phyloP scores from a whole-genome alignment of 1,140 invertebrate genomes.

The Drosophila nigrodunni region DNA sequence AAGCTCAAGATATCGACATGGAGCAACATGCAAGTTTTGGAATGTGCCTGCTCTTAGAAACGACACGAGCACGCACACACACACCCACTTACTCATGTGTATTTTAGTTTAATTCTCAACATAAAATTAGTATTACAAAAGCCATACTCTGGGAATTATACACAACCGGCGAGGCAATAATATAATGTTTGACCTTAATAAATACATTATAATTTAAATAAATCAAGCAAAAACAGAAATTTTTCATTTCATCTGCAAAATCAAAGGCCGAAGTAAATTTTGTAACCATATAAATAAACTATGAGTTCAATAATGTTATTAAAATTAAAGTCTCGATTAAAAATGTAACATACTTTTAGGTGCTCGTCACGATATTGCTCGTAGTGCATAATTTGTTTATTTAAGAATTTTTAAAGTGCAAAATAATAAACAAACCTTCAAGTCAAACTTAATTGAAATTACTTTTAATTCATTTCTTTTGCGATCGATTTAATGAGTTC shows the following conservation, averaged over 20 bases:
- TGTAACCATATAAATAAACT: not conserved
- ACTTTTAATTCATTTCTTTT: no score
- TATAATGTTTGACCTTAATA: not conserved
- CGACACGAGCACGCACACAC: no score
- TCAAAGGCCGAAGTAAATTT: not conserved
- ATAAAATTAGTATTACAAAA: not conserved
- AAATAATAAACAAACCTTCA: no score
- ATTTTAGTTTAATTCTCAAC: not conserved
- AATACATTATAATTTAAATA: not conserved
- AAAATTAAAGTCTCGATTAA: no score
- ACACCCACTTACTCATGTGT: not conserved
- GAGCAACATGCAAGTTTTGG: conserved; percentile 90
- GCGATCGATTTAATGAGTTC: no score
- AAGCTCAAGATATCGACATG: conserved; percentile 89
- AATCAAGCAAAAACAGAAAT: not conserved
- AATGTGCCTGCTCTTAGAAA: conserved; percentile 89
- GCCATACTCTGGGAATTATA: not conserved
- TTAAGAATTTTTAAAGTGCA: no score
- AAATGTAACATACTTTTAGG: no score
- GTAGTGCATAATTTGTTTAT: no score
- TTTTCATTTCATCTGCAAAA: not conserved
- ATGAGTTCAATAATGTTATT: no score
- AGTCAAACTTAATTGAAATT: no score
- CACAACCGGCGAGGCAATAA: not conserved
- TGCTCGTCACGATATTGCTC: no score